A percentile compares a stretch with the other conserved stretches of the same genome.
These are phyloP conservation scores for Microcebus jonahi DNA, from an alignment of 2,113 vertebrate species.

Conservation along the genomic window DNA sequence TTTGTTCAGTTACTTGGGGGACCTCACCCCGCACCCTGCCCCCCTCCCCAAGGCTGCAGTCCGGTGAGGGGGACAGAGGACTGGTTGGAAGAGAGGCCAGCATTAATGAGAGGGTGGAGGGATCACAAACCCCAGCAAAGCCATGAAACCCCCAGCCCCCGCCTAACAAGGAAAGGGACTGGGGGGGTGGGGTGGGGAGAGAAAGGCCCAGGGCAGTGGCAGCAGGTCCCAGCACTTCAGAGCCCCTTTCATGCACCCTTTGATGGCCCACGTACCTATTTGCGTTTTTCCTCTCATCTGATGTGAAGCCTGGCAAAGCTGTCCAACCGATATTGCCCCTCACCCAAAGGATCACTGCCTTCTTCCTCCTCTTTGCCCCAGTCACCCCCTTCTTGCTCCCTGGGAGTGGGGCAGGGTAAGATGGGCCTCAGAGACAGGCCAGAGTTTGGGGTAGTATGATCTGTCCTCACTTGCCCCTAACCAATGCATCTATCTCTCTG, in stretches of 20 bases:
- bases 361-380: not conserved
- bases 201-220: constrained; percentile 9
- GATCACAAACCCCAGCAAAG: constrained; percentile 41
- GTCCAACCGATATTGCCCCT: not conserved
- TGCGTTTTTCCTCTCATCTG: constrained; percentile 12
- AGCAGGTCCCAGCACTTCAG: not conserved
- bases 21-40: constrained; percentile 25
- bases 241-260: not conserved
- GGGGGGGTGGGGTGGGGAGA: not conserved
- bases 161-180: constrained; percentile 15
- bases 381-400: constrained; percentile 3
- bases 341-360: constrained; percentile 27
- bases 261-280: not conserved
- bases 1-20: constrained; percentile 67
- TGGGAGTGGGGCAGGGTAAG: not conserved
- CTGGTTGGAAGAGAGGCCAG: constrained; percentile 14
- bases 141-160: constrained; percentile 41
- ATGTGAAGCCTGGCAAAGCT: constrained; percentile 52
- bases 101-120: not conserved
- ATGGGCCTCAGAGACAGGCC: constrained; percentile 18
- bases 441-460: not conserved
- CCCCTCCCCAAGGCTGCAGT: constrained; percentile 22
- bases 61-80: not conserved
- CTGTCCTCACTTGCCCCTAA: not conserved
- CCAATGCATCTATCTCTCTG: not conserved